Conservation (phyloP, 2,888 invertebrate species). For the Thereva unica region DNA sequence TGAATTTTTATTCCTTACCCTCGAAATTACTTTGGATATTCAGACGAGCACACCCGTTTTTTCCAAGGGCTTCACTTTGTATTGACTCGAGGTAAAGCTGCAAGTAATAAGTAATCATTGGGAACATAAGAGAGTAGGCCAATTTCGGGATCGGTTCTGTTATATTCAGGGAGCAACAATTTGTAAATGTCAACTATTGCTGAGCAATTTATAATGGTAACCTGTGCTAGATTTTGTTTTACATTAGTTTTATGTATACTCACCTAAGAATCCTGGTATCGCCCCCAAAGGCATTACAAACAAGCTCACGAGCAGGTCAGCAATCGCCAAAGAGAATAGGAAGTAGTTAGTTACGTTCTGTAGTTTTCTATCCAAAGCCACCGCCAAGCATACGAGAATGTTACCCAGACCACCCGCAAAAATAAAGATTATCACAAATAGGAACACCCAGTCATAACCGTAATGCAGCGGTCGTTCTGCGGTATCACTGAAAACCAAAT, state of each 20-base stretch:
- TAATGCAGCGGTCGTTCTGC: constrained; percentile 3
- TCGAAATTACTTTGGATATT: too few species aligned
- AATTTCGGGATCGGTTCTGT: too few species aligned
- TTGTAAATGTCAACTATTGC: too few species aligned
- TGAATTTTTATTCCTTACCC: too few species aligned
- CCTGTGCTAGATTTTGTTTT: too few species aligned
- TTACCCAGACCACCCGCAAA: constrained; percentile 89
- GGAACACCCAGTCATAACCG: constrained; percentile 77
- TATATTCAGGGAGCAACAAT: too few species aligned
- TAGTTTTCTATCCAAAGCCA: constrained; percentile 81
- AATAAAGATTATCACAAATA: constrained; percentile 84
- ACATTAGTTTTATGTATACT: constrained; percentile 55
- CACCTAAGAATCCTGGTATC: constrained; percentile 90
- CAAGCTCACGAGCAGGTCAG: constrained; percentile 89
- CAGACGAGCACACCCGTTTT: too few species aligned
- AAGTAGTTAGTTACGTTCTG: constrained; percentile 98
- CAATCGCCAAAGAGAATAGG: constrained; percentile 91
- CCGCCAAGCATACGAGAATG: constrained; percentile 80
- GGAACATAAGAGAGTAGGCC: too few species aligned
- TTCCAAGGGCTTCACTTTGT: too few species aligned
- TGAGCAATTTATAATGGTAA: too few species aligned
- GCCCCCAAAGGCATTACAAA: constrained; percentile 97
- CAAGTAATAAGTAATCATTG: too few species aligned
- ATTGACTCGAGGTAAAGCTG: too few species aligned
- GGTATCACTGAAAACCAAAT: constrained; percentile 13